Conservation (phyloP, 1,140 invertebrate genomes). For the Drosophila truncata region DNA sequence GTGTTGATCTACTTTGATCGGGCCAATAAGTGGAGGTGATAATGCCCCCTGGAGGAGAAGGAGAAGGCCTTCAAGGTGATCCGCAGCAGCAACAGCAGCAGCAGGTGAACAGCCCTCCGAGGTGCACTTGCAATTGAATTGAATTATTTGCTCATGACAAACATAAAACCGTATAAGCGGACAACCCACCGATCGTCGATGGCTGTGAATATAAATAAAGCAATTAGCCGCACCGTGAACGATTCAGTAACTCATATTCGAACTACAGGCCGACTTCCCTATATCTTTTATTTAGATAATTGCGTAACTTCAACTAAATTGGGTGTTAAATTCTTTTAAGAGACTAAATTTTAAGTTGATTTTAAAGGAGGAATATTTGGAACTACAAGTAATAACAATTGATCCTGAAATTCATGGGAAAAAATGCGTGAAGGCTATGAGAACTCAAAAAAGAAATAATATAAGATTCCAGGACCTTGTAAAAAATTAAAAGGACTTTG, state of each 20-base stretch:
- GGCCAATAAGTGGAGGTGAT: slow-evolving; percentile 4
- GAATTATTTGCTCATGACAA: slow-evolving; percentile 36
- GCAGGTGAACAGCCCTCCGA: slow-evolving; percentile 29
- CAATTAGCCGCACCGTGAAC: slow-evolving; percentile 56
- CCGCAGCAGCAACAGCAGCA: slow-evolving; percentile 8
- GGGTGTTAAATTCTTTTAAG: not conserved
- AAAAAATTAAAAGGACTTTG: not conserved
- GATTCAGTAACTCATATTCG: slow-evolving; percentile 20
- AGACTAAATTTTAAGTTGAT: not conserved
- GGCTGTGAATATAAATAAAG: slow-evolving; percentile 64
- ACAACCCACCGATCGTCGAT: slow-evolving; percentile 14
- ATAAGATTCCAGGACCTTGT: not conserved
- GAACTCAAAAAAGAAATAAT: no score
- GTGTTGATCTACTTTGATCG: slow-evolving; percentile 15
- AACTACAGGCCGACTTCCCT: slow-evolving; percentile 27
- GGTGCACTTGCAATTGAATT: slow-evolving; percentile 51
- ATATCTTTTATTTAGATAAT: not conserved
- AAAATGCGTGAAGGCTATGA: no score
- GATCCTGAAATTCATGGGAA: no score
- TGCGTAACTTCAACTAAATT: slow-evolving; percentile 3
- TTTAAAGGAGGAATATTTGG: not conserved
- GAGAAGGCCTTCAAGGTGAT: slow-evolving; percentile 30
- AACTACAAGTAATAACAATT: no score
- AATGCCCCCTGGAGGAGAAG: slow-evolving; percentile 24
- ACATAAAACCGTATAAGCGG: slow-evolving; percentile 28